Evolutionary conservation across 2,113 vertebrate genomes (phyloP).

Genomic region (Bolborhynchus lineola): DNA sequence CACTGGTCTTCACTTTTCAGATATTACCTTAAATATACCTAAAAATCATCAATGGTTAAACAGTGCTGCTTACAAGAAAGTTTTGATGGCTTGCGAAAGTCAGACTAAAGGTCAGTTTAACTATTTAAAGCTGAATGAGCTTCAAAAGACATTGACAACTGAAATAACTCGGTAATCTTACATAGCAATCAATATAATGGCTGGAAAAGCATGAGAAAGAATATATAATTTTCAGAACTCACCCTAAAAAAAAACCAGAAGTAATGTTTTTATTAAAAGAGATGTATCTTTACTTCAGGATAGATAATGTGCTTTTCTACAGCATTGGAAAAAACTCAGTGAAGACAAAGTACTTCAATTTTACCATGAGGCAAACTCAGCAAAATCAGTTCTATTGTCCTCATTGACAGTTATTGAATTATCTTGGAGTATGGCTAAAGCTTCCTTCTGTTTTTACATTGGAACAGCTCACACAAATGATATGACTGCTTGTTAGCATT

Average conservation of each 20-base stretch:
- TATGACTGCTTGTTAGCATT: background rate
- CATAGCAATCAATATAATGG: background rate
- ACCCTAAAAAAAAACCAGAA: background rate
- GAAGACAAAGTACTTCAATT: background rate
- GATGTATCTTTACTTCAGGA: background rate
- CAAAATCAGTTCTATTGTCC: background rate
- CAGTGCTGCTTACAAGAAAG: background rate
- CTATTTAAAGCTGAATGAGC: slow-evolving; percentile 20
- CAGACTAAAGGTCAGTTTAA: slow-evolving; percentile 44
- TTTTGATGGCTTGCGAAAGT: slow-evolving; percentile 38
- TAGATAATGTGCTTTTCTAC: background rate
- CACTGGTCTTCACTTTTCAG: background rate
- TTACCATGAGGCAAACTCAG: background rate
- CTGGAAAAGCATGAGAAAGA: background rate
- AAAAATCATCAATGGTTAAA: slow-evolving; percentile 24
- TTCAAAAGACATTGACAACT: slow-evolving; percentile 31
- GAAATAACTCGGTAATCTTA: slow-evolving; percentile 23
- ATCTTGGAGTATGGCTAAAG: background rate
- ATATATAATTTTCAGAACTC: background rate
- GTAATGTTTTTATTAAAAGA: background rate
- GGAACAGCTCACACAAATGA: background rate
- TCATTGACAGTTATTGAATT: background rate
- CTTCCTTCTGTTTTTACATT: background rate
- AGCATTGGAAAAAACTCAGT: background rate
- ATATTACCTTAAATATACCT: background rate